phyloP scores from a whole-genome alignment of 2,113 vertebrate genomes.

The Platycercus adscitus region DNA sequence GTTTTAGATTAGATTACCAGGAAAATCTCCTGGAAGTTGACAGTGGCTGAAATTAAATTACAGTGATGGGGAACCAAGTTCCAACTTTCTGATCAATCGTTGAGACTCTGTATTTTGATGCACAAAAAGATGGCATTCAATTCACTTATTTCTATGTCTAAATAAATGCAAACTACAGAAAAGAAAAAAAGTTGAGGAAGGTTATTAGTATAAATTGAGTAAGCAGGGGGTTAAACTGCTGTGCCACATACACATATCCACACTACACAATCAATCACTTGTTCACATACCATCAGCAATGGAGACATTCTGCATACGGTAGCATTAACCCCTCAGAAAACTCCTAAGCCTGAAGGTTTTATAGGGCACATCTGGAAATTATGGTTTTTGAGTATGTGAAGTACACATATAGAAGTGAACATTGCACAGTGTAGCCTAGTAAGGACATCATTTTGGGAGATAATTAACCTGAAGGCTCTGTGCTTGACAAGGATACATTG shows the following conservation, averaged over 20 bases:
- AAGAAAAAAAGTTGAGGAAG: neutral
- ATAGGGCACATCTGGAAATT: constrained; percentile 23
- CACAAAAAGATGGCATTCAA: neutral
- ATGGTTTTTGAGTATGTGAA: neutral
- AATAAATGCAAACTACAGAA: neutral
- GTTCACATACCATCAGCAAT: neutral
- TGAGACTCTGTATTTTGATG: neutral
- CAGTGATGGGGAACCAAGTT: neutral
- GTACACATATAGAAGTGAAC: neutral
- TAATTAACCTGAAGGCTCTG: neutral
- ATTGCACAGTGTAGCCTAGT: neutral
- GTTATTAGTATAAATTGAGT: neutral
- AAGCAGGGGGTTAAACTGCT: neutral
- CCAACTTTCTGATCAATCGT: neutral
- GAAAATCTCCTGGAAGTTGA: constrained; percentile 1
- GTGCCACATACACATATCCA: neutral
- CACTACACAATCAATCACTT: neutral
- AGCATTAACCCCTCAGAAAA: constrained; percentile 21
- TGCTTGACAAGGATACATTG: neutral
- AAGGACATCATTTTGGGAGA: neutral
- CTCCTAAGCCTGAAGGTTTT: neutral
- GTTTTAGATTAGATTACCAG: neutral
- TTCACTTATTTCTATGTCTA: neutral
- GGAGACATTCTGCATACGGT: neutral
- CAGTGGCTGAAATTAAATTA: constrained; percentile 11